Conservation (phyloP, 2,888 invertebrate genomes). For the Thera britannica region DNA sequence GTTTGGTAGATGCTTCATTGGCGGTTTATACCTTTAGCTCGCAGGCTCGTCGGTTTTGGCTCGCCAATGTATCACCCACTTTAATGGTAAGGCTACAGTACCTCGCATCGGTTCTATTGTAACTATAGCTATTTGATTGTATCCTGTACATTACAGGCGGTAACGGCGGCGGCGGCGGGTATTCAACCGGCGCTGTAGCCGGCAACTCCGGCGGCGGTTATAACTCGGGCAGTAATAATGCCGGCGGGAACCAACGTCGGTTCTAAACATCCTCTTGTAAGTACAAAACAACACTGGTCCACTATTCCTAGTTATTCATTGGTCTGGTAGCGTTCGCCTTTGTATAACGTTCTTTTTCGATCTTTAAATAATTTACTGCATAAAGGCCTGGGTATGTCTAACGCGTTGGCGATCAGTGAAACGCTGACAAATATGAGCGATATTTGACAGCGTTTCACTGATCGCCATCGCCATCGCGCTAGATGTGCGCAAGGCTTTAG, state of each 20-base stretch:
- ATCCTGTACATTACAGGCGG: slow-evolving; percentile 35
- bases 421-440: no score
- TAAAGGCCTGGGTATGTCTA: no score
- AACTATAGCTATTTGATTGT: slow-evolving; percentile 18
- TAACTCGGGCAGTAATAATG: slow-evolving; percentile 48
- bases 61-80: no score
- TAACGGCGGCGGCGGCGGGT: slow-evolving; percentile 43
- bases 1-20: no score
- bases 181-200: slow-evolving; percentile 53
- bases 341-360: not conserved
- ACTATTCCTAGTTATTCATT: not conserved
- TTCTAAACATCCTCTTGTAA: slow-evolving; percentile 73
- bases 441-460: no score
- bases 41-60: no score
- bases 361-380: no score
- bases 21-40: no score
- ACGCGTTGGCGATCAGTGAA: no score
- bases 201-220: slow-evolving; percentile 56
- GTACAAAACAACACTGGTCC: slow-evolving; percentile 47
- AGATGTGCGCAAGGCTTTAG: no score
- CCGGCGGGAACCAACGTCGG: slow-evolving; percentile 60
- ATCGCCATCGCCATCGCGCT: no score
- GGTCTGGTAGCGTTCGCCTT: not conserved
- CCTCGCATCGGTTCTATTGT: not conserved
- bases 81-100: no score